These are phyloP conservation scores for Megalops atlanticus DNA, from an alignment of 2,113 vertebrate genomes.

Conservation along the genomic window DNA sequence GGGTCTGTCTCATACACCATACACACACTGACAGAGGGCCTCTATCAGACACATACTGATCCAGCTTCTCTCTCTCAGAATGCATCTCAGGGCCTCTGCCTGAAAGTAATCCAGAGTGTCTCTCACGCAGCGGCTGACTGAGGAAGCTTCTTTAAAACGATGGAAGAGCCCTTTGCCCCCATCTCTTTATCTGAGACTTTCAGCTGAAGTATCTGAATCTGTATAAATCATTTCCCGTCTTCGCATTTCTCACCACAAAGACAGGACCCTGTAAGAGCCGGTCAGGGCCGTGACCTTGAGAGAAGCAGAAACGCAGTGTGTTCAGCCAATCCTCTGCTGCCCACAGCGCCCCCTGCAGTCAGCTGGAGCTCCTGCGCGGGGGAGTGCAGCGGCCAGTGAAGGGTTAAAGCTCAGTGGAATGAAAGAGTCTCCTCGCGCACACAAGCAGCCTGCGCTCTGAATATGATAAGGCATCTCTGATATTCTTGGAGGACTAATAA, in stretches of 20 bases:
- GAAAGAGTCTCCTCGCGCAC: too few species aligned
- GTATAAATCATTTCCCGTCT: background rate
- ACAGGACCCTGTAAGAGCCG: slow-evolving; percentile 22
- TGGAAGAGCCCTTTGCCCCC: background rate
- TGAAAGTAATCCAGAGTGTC: too few species aligned
- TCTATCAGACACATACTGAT: too few species aligned
- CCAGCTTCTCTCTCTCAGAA: too few species aligned
- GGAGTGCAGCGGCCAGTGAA: background rate
- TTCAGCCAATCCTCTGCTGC: too few species aligned
- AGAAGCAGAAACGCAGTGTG: too few species aligned
- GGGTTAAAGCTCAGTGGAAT: too few species aligned
- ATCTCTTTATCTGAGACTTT: background rate
- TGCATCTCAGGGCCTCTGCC: too few species aligned
- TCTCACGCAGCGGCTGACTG: background rate
- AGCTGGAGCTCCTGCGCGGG: slow-evolving; percentile 20
- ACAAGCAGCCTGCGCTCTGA: slow-evolving; percentile 19
- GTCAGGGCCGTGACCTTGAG: slow-evolving; percentile 32
- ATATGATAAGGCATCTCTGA: slow-evolving; percentile 36
- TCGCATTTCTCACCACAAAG: background rate
- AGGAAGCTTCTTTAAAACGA: background rate
- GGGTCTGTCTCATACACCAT: too few species aligned
- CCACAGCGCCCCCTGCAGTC: slow-evolving; percentile 20
- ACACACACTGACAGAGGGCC: too few species aligned
- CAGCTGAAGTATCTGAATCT: background rate
- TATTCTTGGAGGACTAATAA: slow-evolving; percentile 31